Conservation (phyloP, 2,113 vertebrate species). For the Sarotherodon lohbergeri region DNA sequence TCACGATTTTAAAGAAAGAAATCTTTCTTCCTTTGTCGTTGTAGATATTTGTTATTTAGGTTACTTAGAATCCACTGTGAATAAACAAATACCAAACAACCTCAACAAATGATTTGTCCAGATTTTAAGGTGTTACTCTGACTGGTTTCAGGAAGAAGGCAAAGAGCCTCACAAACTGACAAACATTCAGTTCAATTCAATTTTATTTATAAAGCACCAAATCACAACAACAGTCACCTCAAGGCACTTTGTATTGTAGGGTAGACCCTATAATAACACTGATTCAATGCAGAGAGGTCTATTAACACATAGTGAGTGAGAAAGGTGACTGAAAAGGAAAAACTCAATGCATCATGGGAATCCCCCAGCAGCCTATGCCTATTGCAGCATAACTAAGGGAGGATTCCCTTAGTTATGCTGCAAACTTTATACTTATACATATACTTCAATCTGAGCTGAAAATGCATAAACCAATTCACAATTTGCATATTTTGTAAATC, state of each 20-base stretch:
- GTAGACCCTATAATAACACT: neutral
- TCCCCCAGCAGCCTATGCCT: rapidly evolving
- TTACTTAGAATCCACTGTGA: neutral
- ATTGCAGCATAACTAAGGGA: neutral
- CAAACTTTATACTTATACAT: neutral
- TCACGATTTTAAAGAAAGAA: neutral
- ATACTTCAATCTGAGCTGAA: neutral
- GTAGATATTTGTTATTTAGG: rapidly evolving
- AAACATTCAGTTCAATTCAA: neutral
- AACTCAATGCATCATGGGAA: neutral
- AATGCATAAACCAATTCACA: neutral
- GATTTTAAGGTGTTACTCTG: neutral
- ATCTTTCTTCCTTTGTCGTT: neutral
- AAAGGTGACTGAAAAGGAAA: neutral
- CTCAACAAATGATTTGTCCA: neutral
- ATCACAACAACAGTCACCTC: neutral
- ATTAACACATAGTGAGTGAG: neutral
- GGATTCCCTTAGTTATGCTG: neutral
- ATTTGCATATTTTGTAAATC: neutral
- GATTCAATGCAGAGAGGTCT: neutral
- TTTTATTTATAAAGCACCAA: neutral
- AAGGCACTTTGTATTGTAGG: neutral
- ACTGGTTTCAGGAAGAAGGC: neutral
- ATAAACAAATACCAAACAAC: neutral
- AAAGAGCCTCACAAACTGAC: neutral